Percentiles rank a stretch among this genome's conserved stretches.
Conservation (phyloP, 2,113 vertebrate genomes). For the Toxostoma redivivum region DNA sequence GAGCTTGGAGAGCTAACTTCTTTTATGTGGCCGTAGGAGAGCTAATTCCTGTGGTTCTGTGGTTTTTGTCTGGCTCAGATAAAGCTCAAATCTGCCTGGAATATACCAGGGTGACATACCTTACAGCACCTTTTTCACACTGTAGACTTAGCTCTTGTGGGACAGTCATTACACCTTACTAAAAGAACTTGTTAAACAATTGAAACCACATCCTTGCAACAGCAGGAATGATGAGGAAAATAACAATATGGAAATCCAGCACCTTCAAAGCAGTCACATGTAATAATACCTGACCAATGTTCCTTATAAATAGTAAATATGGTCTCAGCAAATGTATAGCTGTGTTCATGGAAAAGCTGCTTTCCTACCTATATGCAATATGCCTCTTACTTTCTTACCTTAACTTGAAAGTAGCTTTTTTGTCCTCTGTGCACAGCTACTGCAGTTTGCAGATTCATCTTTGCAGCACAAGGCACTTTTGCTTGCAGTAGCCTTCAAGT, state of each 20-base stretch:
- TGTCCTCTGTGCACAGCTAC: not conserved
- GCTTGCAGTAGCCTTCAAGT: not conserved
- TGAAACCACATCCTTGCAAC: not conserved
- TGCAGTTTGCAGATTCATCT: not conserved
- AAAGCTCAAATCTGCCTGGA: not conserved
- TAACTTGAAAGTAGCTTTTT: not conserved
- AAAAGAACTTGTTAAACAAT: not conserved
- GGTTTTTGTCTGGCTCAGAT: not conserved
- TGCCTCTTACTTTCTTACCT: not conserved
- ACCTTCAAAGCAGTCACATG: not conserved
- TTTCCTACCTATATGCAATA: not conserved
- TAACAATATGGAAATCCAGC: not conserved
- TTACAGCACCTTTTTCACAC: not conserved
- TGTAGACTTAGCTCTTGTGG: not conserved
- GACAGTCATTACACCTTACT: not conserved
- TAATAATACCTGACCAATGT: not conserved
- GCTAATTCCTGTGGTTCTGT: not conserved
- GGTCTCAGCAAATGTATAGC: not conserved
- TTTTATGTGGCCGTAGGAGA: not conserved
- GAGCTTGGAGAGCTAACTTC: not conserved
- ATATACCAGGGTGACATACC: not conserved
- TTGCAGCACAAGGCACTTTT: not conserved
- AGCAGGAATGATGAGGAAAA: not conserved
- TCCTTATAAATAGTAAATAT: not conserved
- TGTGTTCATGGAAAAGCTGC: not conserved